phyloP scores from a whole-genome alignment of 2,888 invertebrate genomes.

The Scaptomyza parva region DNA sequence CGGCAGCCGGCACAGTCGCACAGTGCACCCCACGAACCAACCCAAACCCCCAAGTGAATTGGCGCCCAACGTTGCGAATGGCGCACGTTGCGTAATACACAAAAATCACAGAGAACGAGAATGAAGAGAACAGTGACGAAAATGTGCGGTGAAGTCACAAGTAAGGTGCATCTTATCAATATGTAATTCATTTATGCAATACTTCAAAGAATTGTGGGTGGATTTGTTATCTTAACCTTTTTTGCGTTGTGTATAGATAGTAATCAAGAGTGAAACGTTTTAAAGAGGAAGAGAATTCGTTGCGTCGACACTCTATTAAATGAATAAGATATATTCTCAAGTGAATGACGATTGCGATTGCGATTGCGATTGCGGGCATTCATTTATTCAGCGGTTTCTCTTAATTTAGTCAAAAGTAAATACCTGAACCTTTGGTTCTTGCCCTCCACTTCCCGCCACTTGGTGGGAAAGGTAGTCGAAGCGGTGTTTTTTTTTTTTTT shows the following conservation, averaged over 20 bases:
- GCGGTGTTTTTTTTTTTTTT: slow-evolving; percentile 13
- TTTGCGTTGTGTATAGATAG: background rate
- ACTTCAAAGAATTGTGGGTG: background rate
- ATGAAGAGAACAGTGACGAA: slow-evolving; percentile 40
- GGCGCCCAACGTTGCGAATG: background rate
- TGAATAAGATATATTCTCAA: slow-evolving; percentile 13
- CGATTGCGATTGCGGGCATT: slow-evolving; percentile 14
- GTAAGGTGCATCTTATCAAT: background rate
- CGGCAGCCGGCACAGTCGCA: slow-evolving; percentile 8
- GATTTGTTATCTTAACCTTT: background rate
- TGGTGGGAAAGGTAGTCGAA: slow-evolving; percentile 16
- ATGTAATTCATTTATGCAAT: background rate
- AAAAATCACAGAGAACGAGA: slow-evolving; percentile 40
- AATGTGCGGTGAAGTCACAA: slow-evolving; percentile 13
- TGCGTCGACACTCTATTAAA: background rate
- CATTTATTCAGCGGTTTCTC: slow-evolving; percentile 35
- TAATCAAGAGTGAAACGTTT: background rate
- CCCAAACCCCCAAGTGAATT: background rate
- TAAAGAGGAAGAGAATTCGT: background rate
- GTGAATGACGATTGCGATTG: slow-evolving; percentile 7
- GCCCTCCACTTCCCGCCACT: slow-evolving; percentile 4
- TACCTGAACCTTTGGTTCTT: slow-evolving; percentile 21
- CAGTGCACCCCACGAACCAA: slow-evolving; percentile 1
- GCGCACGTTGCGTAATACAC: slow-evolving; percentile 49
- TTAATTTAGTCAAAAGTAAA: slow-evolving; percentile 48